Evolutionary conservation across 2,113 vertebrate species (phyloP), one percentile per base, ranked within the genome.

Genomic region (Andinoacara biseriatus): DNA sequence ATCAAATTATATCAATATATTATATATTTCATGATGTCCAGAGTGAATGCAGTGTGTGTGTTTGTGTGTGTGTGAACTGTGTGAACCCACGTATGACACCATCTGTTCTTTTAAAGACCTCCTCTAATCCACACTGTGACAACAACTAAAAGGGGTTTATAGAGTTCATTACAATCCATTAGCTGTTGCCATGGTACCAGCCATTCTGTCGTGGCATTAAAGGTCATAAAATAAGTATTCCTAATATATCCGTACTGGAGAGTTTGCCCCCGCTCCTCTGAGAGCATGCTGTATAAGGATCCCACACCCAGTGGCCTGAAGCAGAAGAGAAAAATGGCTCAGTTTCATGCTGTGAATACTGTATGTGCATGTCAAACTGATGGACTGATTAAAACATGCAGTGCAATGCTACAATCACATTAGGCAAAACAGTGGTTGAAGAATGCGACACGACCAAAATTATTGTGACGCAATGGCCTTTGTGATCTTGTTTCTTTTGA

Each of bases 161-260:
- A 60, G 72, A 46, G 69, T 82, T 87, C 67, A 86, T 84, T 72
- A 89, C 10, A 11, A 83, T 62, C 76, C 85, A 89, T 84, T 83
- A 84, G 67, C 43, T 62, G 79, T 87, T 87, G 29, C 77, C 26
- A 57, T 77, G 84, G 85, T 35, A 79, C 85, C 76, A 58, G 46
- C 49, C 58, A 78, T 60, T 67, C 57, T 76, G 69, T 29, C 58
- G 13, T 58, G 26, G 43, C n/a, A 69, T 77, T 49, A 82, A 89
- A 86, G 65, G 67, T 76, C 61, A 78, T 35, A 56, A 80, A 80
- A 86, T 40, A 76, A 78, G 58, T 67, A 77, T 61, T 67, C 56
- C 22, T 60, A 56, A 87, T 40, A 79, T 59, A 54, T 72, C 8
- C 17, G 17, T 3, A 20, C 58, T 33, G 29, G 54, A 43, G 63